Base-by-base conservation (phyloP, 2,888 invertebrate species). In the Cataglyphis albicans region DNA sequence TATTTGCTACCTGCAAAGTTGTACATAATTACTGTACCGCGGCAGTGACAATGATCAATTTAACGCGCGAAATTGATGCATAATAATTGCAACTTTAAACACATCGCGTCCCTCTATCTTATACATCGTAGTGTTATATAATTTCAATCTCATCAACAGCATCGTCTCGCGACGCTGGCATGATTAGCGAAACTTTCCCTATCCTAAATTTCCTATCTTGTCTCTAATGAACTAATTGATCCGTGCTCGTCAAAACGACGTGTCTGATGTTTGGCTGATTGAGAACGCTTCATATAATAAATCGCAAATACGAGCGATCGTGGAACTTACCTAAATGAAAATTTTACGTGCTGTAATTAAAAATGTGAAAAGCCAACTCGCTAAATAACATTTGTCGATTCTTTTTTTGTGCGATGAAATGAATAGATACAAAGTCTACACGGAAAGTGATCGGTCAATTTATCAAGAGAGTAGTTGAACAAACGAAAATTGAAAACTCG, bases 1-100 rank as follows among this genome's bases (percentile, higher is more conserved):
- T 38, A 82, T 81, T 82, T 81, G 80, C 82, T 82, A 86, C 90
- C 90, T 90, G 90, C 83, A 83, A 68, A 86, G 85, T 85, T 84
- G 84, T 81, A 73, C 84, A 84, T 84, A 90, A 88, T 89, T 90
- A 89, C 84, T 83, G 68, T 38, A 81, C 85, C 75, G 61, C 81
- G 57, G 41, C 75, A 76, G 75, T 70, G 55, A 48, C 61, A 80
- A 87, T 81, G 85, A 87, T 84, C 55, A 68, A 38, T 65, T 41
- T 82, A 74, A 68, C 76, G 57, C 67, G 72, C 74, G 70, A 21
- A 67, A 63, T 76, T 55, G 74, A 32, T 80, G 65, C n/a, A 18
- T 35, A 70, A 55, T 64, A 41, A 72, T 61, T 55, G 32, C 29
- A 59, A 67, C 57, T 29, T 83, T 75, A 38, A 83, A 74, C 74